Evolutionary conservation across 1,140 invertebrate genomes (phyloP).

Genomic region (Macrosteles quadrilineatus): DNA sequence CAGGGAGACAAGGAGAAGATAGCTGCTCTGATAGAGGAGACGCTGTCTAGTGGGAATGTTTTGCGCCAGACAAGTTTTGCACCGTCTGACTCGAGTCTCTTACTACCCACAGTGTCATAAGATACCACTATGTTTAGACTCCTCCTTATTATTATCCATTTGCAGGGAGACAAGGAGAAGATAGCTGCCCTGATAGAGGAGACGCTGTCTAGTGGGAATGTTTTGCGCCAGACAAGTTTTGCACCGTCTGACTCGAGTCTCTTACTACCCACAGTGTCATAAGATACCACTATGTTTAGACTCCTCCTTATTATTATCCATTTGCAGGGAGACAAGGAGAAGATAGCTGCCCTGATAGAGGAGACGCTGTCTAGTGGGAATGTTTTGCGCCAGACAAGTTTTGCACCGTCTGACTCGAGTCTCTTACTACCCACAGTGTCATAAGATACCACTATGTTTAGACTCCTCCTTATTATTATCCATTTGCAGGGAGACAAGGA

Average conservation of each 20-base stretch:
- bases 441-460: not conserved
- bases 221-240: not conserved
- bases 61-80: conserved; percentile 1
- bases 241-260: conserved; percentile 9
- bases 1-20: conserved; percentile 72
- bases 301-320: conserved; percentile 20
- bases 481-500: conserved; percentile 64
- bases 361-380: conserved; percentile 41
- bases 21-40: conserved; percentile 70
- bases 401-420: conserved; percentile 17
- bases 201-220: conserved; percentile 41
- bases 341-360: not conserved
- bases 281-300: not conserved
- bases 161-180: not conserved
- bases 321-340: not conserved
- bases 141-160: conserved; percentile 16
- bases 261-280: not conserved
- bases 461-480: no score
- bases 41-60: conserved; percentile 54
- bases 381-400: not conserved
- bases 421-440: not conserved
- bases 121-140: not conserved
- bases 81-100: not conserved
- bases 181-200: not conserved
- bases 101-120: not conserved